Conservation (phyloP, 2,797 vertebrate species). For the Gymnodraco acuticeps region DNA sequence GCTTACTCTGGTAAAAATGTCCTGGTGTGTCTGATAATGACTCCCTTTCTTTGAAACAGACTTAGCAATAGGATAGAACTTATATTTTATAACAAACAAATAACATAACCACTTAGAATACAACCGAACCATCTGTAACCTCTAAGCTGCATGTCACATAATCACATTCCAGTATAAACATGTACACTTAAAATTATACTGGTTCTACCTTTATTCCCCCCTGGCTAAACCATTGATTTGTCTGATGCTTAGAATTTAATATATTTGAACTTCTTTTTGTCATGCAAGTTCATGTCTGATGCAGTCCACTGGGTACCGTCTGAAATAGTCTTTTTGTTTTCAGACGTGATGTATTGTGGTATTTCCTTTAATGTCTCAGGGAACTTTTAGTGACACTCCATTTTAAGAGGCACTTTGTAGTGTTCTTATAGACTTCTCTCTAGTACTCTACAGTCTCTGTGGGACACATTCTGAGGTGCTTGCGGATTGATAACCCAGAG, state of each 20-base stretch:
- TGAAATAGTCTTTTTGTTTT: slow-evolving; percentile 46
- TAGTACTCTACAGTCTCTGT: slow-evolving; percentile 39
- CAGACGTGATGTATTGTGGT: slow-evolving; percentile 30
- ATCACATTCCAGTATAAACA: slow-evolving; percentile 74
- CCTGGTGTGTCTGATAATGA: slow-evolving; percentile 43
- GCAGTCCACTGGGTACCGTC: slow-evolving; percentile 50
- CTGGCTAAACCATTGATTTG: slow-evolving; percentile 58
- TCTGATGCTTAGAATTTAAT: slow-evolving; percentile 49
- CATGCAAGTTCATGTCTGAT: slow-evolving; percentile 39
- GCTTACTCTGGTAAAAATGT: slow-evolving; percentile 69
- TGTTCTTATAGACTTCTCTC: slow-evolving; percentile 46
- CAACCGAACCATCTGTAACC: slow-evolving; percentile 60
- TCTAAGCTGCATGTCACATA: slow-evolving; percentile 58
- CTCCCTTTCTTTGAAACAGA: slow-evolving; percentile 67
- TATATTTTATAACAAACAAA: slow-evolving; percentile 41
- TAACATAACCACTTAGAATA: slow-evolving; percentile 58
- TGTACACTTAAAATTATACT: slow-evolving; percentile 68
- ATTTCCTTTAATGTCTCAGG: slow-evolving; percentile 61
- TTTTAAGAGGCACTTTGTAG: slow-evolving; percentile 54
- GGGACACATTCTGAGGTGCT: slow-evolving; percentile 56
- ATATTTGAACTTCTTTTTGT: slow-evolving; percentile 36
- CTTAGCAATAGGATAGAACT: slow-evolving; percentile 58
- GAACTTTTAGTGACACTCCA: slow-evolving; percentile 47
- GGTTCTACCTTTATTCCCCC: slow-evolving; percentile 48
- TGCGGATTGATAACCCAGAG: slow-evolving; percentile 48